Base-by-base conservation (phyloP, 37 sponge, comb jelly and placozoan species). In the Halisarca cf. caerulea region DNA sequence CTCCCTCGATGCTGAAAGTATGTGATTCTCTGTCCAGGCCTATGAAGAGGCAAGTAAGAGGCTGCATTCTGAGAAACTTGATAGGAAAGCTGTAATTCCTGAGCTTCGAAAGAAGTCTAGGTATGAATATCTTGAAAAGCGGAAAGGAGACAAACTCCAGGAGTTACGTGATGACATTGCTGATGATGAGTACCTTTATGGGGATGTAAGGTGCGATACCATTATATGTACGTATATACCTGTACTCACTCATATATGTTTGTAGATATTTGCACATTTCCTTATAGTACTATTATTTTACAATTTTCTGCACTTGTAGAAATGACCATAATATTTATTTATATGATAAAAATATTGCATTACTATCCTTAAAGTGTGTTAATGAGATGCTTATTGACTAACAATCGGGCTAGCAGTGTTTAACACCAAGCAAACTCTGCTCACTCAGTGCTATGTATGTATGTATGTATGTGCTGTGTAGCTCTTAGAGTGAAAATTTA, bases 141-240 rank as follows among this genome's bases (percentile, higher is more conserved):
- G 99, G 62, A 81, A 84, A 71, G 83, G 41, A 73, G 93, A 95
- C 61, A 99, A 99, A 79, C 44, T 99, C 62, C 96, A 89, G 8
- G 98, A 97, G 66, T 84, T 99, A 42, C 40, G 66, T 32, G 96
- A 93, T 86, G 99, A 99, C 78, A 92, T 99, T 23, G 84, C 62
- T 58, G 99, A 99, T 84, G 94, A 94, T 15, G 91, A 95, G 38
- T 97, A 84, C 75, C 82, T 99, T 15, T 96, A 83, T 51, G 57
- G 58, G 25, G 73, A 85, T 89, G 91, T 61, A 62, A 92, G 81
- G 41, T 59, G 28, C 17, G 37, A 14, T n/a, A 38, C 38, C 21
- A 79, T 25, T 28, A 39, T 37, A 28, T 38, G 9, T 33, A n/a
- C 23, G 55, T n/a, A n/a, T n/a, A n/a, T n/a, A n/a, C n/a, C n/a